Conservation (phyloP, 2,113 vertebrate species). For the Bos javanicus region DNA sequence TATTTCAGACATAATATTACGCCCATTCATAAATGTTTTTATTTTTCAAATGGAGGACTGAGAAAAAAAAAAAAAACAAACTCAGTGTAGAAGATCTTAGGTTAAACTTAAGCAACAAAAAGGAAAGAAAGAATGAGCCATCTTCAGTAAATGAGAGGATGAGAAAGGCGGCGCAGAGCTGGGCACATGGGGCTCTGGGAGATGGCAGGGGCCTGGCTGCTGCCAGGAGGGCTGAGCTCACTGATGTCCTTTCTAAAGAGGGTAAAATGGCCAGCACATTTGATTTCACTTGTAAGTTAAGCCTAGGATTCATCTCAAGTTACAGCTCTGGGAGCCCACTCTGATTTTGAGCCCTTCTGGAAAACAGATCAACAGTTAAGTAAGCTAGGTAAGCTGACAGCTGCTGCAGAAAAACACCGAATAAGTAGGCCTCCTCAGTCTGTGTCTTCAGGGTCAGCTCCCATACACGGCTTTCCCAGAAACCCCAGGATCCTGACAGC, state of each 20-base stretch:
- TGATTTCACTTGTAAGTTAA: slow-evolving; percentile 49
- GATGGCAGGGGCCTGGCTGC: background rate
- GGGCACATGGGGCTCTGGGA: accelerated
- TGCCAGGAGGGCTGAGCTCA: background rate
- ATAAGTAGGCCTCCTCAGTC: background rate
- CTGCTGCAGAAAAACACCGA: background rate
- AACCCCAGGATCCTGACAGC: background rate
- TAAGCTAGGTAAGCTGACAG: background rate
- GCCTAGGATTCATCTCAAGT: slow-evolving; percentile 52
- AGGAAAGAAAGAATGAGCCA: background rate
- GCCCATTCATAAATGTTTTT: background rate
- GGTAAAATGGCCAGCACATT: slow-evolving; percentile 51
- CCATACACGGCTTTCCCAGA: background rate
- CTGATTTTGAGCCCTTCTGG: background rate
- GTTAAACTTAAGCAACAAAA: background rate
- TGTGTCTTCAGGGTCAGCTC: background rate
- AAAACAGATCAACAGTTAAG: slow-evolving; percentile 37
- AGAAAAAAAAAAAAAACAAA: background rate
- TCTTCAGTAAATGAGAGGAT: background rate
- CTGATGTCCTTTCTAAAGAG: slow-evolving; percentile 42
- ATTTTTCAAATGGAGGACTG: background rate
- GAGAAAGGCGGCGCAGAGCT: background rate
- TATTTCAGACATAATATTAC: background rate
- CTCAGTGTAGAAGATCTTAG: background rate
- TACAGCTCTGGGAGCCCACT: background rate